phyloP scores from a whole-genome alignment of 2,113 vertebrate species.

The Calidris pugnax region DNA sequence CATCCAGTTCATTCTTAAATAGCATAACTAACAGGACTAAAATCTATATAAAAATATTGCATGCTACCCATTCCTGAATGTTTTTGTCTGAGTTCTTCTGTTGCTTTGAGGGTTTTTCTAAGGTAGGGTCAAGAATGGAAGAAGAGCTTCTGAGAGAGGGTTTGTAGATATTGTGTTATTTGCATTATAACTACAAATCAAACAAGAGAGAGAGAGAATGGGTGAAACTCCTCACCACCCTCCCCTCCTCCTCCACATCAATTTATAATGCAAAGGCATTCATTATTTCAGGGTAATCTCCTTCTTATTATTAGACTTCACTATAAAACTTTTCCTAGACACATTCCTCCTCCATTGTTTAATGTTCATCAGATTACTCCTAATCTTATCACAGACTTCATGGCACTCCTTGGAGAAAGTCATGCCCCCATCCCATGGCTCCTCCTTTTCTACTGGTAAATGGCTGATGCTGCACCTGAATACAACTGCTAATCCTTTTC shows the following conservation, averaged over 20 bases:
- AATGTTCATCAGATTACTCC: background rate
- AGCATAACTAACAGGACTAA: background rate
- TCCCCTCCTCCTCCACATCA: background rate
- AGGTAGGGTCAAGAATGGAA: background rate
- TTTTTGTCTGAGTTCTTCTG: background rate
- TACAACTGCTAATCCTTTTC: background rate
- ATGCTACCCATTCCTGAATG: background rate
- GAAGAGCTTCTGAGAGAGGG: background rate
- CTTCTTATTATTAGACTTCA: background rate
- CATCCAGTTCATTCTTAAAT: background rate
- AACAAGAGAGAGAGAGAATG: background rate
- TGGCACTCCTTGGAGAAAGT: background rate
- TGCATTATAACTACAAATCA: conserved; percentile 7
- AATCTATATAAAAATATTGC: background rate
- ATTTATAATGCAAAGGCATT: background rate
- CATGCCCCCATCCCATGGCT: too few relatives aligned
- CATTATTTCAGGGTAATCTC: background rate
- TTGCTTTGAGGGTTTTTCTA: background rate
- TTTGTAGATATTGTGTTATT: background rate
- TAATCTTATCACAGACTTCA: background rate
- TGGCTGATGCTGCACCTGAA: background rate
- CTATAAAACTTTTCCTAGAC: background rate
- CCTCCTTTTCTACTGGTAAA: background rate
- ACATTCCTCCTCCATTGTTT: background rate
- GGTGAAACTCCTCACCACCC: background rate